Conservation (phyloP, 1,140 invertebrate species). For the Zaprionus camerounensis region DNA sequence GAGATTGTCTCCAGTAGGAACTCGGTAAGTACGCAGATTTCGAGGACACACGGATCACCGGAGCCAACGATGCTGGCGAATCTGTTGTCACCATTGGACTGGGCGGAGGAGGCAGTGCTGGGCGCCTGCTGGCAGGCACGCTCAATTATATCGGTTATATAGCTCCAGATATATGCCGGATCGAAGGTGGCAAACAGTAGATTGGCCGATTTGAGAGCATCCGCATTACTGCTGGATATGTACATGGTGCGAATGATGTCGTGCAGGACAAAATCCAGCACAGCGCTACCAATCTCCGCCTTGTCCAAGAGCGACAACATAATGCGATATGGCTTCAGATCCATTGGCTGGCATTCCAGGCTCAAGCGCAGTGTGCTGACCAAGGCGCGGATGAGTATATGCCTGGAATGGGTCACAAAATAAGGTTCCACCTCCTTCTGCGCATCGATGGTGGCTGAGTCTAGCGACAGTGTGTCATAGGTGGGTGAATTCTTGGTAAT, state of each 20-base stretch:
- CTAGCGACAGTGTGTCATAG: conserved; percentile 68
- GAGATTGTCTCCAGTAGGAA: conserved; percentile 92
- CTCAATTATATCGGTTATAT: conserved; percentile 89
- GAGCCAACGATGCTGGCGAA: conserved; percentile 86
- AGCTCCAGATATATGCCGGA: conserved; percentile 94
- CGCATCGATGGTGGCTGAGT: conserved; percentile 32
- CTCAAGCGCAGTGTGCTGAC: conserved; percentile 87
- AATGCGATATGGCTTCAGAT: conserved; percentile 93
- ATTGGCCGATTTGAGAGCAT: conserved; percentile 93
- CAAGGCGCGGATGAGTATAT: conserved; percentile 88
- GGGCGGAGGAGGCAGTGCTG: conserved; percentile 29
- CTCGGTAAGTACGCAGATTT: conserved; percentile 90
- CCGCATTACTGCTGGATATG: conserved; percentile 74
- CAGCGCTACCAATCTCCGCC: conserved; percentile 93
- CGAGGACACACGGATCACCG: conserved; percentile 87
- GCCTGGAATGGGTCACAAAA: conserved; percentile 91
- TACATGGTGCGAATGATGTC: conserved; percentile 91
- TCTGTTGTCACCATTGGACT: conserved; percentile 44
- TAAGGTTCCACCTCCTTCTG: conserved; percentile 86
- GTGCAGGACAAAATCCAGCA: conserved; percentile 93
- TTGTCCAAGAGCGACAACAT: conserved; percentile 95
- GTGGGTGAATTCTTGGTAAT: conserved; percentile 87
- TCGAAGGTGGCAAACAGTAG: conserved; percentile 94
- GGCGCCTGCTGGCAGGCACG: conserved; percentile 86
- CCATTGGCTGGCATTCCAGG: conserved; percentile 86